A percentile compares a stretch with the other conserved stretches of the same genome.
Conservation (phyloP, 1,140 invertebrate species). For the Calliphora vicina region DNA sequence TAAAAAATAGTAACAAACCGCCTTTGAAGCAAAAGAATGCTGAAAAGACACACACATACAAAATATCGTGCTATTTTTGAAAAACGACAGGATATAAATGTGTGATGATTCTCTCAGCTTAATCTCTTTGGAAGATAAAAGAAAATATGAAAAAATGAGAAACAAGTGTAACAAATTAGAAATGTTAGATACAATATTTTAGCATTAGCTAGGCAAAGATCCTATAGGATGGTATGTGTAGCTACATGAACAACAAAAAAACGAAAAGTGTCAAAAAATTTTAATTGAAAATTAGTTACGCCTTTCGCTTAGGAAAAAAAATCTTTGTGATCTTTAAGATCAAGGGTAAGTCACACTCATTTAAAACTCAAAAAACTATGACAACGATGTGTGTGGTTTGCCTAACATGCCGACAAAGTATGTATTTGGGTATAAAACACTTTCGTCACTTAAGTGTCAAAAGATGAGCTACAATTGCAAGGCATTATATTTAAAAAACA, state of each 20-base stretch:
- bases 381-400: neutral
- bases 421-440: neutral
- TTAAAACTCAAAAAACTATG: neutral
- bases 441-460: slow-evolving; percentile 13
- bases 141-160: neutral
- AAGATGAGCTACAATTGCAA: slow-evolving; percentile 7
- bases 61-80: neutral
- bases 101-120: neutral
- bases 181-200: neutral
- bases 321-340: neutral
- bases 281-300: neutral
- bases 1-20: neutral
- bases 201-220: neutral
- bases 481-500: neutral
- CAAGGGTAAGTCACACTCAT: slow-evolving; percentile 8
- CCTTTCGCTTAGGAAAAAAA: neutral
- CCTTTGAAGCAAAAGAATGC: neutral
- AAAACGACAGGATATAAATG: neutral
- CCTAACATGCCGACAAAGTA: neutral
- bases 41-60: neutral
- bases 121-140: neutral
- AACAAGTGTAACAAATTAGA: slow-evolving; percentile 11
- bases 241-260: neutral
- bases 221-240: neutral
- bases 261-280: slow-evolving; percentile 3